phyloP scores from a whole-genome alignment of 35 echinoderm and acorn worm species.

The Hemicentrotus pulcherrimus region DNA sequence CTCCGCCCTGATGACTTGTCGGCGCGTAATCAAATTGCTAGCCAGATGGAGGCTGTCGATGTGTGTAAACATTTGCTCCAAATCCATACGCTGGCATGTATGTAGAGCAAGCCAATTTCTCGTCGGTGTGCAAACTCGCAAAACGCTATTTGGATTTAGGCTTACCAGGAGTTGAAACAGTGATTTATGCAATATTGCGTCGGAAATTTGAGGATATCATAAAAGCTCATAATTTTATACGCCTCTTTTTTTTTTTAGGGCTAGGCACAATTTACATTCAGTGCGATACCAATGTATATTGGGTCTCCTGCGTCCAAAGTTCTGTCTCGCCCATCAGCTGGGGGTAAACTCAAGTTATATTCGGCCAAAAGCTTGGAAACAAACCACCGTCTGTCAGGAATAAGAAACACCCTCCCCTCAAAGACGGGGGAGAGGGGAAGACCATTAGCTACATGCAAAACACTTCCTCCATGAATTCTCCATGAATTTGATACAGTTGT shows the following conservation, averaged over 20 bases:
- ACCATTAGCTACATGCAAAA: conserved; percentile 12
- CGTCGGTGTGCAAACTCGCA: neutral
- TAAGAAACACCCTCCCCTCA: neutral
- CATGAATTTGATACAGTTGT: neutral
- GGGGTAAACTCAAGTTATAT: neutral
- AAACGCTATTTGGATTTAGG: conserved; percentile 25
- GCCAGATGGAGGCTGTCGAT: conserved; percentile 16
- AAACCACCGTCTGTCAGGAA: neutral
- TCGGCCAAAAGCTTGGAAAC: neutral
- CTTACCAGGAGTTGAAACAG: conserved; percentile 38
- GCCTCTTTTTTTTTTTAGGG: neutral
- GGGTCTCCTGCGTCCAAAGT: neutral
- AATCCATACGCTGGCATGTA: conserved; percentile 33
- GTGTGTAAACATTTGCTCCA: conserved; percentile 45
- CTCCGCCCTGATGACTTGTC: neutral
- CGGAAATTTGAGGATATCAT: conserved; percentile 24
- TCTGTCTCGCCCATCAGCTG: neutral
- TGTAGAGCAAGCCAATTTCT: conserved; percentile 7
- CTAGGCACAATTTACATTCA: neutral
- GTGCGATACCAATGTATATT: neutral
- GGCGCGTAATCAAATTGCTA: neutral
- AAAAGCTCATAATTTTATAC: conserved; percentile 44
- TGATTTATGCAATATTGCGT: conserved; percentile 45
- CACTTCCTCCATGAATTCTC: neutral
- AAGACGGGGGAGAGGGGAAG: neutral